phyloP scores from a whole-genome alignment of 2,888 invertebrate genomes.

The Patella caerulea region DNA sequence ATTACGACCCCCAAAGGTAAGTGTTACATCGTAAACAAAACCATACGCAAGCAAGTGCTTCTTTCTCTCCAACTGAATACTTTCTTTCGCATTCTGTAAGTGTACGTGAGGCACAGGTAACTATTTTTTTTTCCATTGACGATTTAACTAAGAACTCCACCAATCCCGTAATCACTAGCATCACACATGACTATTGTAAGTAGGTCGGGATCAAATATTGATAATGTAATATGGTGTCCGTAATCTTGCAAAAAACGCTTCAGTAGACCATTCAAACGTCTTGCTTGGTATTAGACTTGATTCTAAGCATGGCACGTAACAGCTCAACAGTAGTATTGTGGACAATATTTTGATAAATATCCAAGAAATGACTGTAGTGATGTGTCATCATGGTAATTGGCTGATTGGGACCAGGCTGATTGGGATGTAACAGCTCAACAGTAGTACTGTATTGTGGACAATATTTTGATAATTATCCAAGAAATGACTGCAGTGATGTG shows the following conservation, averaged over 20 bases:
- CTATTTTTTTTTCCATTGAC: neutral
- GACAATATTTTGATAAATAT: neutral
- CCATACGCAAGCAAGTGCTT: neutral
- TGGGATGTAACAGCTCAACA: neutral
- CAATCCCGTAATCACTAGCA: constrained; percentile 1
- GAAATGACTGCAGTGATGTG: neutral
- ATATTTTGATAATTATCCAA: neutral
- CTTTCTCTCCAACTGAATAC: neutral
- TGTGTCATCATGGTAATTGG: too few relatives aligned
- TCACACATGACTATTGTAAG: neutral
- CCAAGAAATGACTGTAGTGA: neutral
- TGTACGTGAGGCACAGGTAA: neutral
- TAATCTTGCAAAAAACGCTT: neutral
- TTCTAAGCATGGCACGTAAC: neutral
- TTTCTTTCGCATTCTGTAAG: neutral
- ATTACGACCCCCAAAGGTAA: neutral
- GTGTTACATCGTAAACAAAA: neutral
- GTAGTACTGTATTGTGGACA: neutral
- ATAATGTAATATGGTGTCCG: neutral
- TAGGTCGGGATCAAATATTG: constrained; percentile 8
- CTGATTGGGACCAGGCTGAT: too few relatives aligned
- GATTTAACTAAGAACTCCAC: constrained; percentile 5
- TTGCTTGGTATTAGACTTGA: neutral
- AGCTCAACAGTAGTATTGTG: neutral
- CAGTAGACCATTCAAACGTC: neutral